These are phyloP conservation scores for Pogonocherus hispidulus DNA, from an alignment of 2,888 invertebrate genomes.

Conservation along the genomic window DNA sequence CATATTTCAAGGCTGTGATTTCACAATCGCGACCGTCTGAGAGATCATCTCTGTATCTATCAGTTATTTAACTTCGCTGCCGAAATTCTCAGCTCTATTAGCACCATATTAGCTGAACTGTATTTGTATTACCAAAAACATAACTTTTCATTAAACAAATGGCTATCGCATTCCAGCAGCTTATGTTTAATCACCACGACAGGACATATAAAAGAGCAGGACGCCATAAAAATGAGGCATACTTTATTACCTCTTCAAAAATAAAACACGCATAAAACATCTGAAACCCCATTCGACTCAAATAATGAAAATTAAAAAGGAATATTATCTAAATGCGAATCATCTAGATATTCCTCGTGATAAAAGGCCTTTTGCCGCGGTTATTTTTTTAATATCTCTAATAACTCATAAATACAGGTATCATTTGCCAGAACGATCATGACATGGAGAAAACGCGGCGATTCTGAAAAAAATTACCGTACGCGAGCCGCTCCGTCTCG, in stretches of 20 bases:
- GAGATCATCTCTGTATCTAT: no score
- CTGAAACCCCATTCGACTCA: conserved; percentile 35
- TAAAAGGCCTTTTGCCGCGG: conserved; percentile 33
- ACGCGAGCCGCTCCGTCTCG: neutral
- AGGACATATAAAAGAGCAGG: neutral
- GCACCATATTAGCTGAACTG: no score
- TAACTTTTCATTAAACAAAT: conserved; percentile 3
- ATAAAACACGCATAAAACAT: conserved; percentile 29
- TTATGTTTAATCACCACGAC: conserved; percentile 1
- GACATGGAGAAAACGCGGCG: conserved; percentile 27
- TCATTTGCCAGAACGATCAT: conserved; percentile 48
- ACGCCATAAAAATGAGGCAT: conserved; percentile 17
- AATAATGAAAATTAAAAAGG: conserved; percentile 44
- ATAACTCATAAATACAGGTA: conserved; percentile 55
- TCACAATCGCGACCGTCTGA: no score
- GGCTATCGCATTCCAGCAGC: neutral
- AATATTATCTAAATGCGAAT: conserved; percentile 45
- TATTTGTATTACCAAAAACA: neutral
- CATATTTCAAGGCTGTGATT: no score
- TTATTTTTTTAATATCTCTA: conserved; percentile 54
- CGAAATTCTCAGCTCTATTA: no score
- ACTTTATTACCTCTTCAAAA: conserved; percentile 18
- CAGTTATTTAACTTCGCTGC: no score
- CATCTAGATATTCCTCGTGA: conserved; percentile 42
- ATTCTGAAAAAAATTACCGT: conserved; percentile 4